Conservation (phyloP, 2,888 invertebrate species). For the Argyra leucocephala region DNA sequence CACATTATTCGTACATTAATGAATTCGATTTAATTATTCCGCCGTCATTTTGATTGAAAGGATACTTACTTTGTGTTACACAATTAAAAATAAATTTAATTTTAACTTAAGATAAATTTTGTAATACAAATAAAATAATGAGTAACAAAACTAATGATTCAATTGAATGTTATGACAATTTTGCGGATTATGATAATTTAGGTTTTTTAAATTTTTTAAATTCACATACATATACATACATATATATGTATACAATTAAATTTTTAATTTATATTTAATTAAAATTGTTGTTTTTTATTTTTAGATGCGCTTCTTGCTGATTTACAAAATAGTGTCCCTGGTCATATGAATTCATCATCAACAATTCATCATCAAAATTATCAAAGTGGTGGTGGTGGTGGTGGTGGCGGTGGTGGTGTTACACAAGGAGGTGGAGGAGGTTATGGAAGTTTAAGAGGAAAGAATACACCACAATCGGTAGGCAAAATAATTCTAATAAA, state of each 20-base stretch:
- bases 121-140: no score
- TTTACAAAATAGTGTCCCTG: conserved; percentile 85
- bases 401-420: conserved; percentile 37
- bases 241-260: conserved; percentile 4
- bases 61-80: no score
- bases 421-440: conserved; percentile 39
- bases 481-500: conserved; percentile 32
- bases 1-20: no score
- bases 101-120: no score
- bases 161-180: conserved; percentile 24
- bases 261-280: conserved; percentile 10
- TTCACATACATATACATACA: no score
- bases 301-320: conserved; percentile 92
- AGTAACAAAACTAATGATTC: background rate
- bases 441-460: conserved; percentile 72
- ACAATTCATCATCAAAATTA: conserved; percentile 31
- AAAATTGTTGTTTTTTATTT: conserved; percentile 20
- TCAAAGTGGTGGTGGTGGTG: conserved; percentile 36
- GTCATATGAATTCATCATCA: conserved; percentile 45
- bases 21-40: no score
- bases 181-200: conserved; percentile 15
- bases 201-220: background rate
- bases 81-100: no score
- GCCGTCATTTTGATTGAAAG: no score
- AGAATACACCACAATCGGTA: conserved; percentile 55